Percentiles rank a stretch among this genome's conserved stretches.
Conservation (phyloP, 2,888 invertebrate genomes). For the Eueremaeus valkanovi region DNA sequence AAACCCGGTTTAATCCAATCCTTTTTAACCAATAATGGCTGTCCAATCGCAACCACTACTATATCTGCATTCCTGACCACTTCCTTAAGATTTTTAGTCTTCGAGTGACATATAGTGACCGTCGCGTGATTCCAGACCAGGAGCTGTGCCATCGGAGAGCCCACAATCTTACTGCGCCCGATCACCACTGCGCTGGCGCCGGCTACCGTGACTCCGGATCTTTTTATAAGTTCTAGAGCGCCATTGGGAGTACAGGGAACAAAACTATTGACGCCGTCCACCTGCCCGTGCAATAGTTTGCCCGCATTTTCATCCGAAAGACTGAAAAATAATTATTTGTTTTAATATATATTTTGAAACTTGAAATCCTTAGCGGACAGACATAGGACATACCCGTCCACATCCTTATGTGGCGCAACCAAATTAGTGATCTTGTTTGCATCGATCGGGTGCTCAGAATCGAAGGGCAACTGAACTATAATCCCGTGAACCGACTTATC, state of each 20-base stretch:
- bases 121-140: constrained; percentile 96
- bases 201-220: constrained; percentile 53
- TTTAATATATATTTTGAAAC: too few species aligned
- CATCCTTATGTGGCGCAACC: constrained; percentile 85
- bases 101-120: constrained; percentile 94
- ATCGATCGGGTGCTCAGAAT: constrained; percentile 75
- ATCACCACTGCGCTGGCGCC: constrained; percentile 79
- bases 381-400: constrained; percentile 71
- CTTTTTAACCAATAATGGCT: constrained; percentile 80
- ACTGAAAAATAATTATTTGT: constrained; percentile 5
- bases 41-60: constrained; percentile 91
- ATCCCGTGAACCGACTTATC: constrained; percentile 85
- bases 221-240: constrained; percentile 83
- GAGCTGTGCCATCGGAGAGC: constrained; percentile 87
- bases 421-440: constrained; percentile 55
- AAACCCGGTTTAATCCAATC: constrained; percentile 83
- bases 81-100: constrained; percentile 71
- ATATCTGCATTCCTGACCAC: constrained; percentile 70
- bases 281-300: constrained; percentile 79
- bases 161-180: constrained; percentile 90
- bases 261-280: constrained; percentile 65
- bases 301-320: constrained; percentile 80
- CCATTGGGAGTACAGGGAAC: constrained; percentile 96
- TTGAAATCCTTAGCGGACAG: too few species aligned
- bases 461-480: constrained; percentile 89